Evolutionary conservation across 2,888 invertebrate genomes (phyloP), one percentile per base, ranked within the genome.

Genomic region (Orthosia gothica): DNA sequence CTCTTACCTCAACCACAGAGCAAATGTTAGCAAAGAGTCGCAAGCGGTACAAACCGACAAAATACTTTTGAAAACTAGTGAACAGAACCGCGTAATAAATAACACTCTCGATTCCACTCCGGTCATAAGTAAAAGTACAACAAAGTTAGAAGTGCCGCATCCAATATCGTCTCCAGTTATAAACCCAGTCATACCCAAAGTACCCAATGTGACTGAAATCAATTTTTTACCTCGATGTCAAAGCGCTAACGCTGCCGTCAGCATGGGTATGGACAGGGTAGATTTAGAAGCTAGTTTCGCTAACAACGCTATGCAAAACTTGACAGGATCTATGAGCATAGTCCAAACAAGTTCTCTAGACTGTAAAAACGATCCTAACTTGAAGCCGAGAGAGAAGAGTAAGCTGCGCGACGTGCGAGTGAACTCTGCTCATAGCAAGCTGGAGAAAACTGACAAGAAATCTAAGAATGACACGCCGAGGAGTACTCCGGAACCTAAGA

Each of bases 141-240:
- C 95, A 0, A 97, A 96, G 87, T 81, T 97, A 71, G 96, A 96
- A 92, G 95, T 96, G 49, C 96, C 96, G 40, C 95, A 96, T 87
- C 96, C 96, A 0, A 96, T 96, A 73, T 94, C 96, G 0, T 96
- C 97, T 0, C 96, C 97, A 4, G 95, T 96, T 18, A 95, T 96
- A 72, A 96, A 93, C 79, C 95, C 96, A 50, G 95, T 95, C 0
- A 95, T 96, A 85, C 95, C 96, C 0, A 96, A 96, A 91, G 92
- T 95, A 23, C 94, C 96, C 4, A 95, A 94, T 81, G 94, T 95
- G 4, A 92, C 93, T 0, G 96, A 96, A 66, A 92, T 94, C 0
- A 94, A 89, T 92, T 96, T 94, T 92, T 92, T 96, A 93, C 96
- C 96, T 2, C 90, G 96, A 70, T 96, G 96, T 85, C 96, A 96